These are phyloP conservation scores for Heliconius melpomene DNA, from an alignment of 1,140 invertebrate species.

Conservation along the genomic window DNA sequence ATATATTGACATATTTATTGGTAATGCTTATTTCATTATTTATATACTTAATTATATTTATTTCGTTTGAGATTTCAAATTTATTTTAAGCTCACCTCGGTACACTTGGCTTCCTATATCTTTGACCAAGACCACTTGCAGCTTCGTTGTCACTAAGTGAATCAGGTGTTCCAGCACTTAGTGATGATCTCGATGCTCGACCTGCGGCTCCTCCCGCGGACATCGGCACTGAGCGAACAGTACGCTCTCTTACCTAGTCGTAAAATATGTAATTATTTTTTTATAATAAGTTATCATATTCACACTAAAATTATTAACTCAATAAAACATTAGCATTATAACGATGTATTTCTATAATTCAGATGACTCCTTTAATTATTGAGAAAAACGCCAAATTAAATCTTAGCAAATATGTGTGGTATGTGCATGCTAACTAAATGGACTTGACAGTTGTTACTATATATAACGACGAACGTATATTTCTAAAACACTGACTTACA, in stretches of 20 bases:
- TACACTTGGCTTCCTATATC: constrained; percentile 83
- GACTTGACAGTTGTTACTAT: constrained; percentile 33
- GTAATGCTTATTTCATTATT: background rate
- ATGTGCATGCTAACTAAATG: constrained; percentile 42
- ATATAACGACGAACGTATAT: constrained; percentile 20
- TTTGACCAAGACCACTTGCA: constrained; percentile 84
- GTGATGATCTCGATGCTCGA: constrained; percentile 85
- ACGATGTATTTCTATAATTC: constrained; percentile 8
- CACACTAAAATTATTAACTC: background rate
- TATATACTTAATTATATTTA: background rate
- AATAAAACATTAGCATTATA: constrained; percentile 29
- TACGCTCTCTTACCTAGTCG: constrained; percentile 92
- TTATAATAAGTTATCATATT: constrained; percentile 17
- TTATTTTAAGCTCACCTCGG: constrained; percentile 70
- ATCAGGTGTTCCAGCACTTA: constrained; percentile 91
- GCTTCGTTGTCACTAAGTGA: constrained; percentile 93
- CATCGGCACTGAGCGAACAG: constrained; percentile 92
- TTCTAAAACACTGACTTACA: constrained; percentile 42
- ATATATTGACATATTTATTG: constrained; percentile 6
- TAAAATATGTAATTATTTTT: constrained; percentile 36
- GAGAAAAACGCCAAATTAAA: background rate
- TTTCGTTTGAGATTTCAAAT: background rate
- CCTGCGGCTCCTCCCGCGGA: constrained; percentile 79
- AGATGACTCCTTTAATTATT: background rate
- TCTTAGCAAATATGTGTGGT: constrained; percentile 30